phyloP scores from a whole-genome alignment of 2,888 invertebrate species.

The Drosophila colorata region DNA sequence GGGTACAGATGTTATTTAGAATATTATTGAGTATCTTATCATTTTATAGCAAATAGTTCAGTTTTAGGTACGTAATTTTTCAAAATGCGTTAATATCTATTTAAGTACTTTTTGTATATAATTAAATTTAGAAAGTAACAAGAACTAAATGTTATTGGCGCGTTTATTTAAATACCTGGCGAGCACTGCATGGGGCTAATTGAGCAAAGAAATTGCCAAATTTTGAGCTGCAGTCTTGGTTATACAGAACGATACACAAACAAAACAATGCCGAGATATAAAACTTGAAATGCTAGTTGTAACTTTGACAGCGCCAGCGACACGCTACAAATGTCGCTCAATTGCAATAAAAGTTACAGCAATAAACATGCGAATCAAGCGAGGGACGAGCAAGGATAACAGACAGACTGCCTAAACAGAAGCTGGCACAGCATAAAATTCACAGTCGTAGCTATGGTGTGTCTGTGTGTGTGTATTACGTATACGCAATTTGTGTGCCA shows the following conservation, averaged over 20 bases:
- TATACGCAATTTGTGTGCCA: conserved; percentile 24
- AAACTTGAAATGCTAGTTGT: conserved; percentile 26
- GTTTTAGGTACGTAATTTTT: too few relatives aligned
- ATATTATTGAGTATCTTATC: too few relatives aligned
- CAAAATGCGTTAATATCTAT: too few relatives aligned
- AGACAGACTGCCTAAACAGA: conserved; percentile 41
- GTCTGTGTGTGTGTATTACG: conserved; percentile 17
- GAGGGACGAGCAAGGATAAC: conserved; percentile 10
- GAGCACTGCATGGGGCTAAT: not conserved
- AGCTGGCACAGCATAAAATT: conserved; percentile 52
- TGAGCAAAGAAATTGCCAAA: conserved; percentile 4
- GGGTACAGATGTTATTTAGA: too few relatives aligned
- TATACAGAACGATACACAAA: conserved; percentile 1
- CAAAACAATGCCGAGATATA: not conserved
- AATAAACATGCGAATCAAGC: conserved; percentile 31
- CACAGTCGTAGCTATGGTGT: conserved; percentile 10
- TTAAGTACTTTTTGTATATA: too few relatives aligned
- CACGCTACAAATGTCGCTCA: conserved; percentile 52
- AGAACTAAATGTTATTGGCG: not conserved
- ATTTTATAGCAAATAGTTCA: too few relatives aligned
- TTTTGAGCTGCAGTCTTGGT: conserved; percentile 25
- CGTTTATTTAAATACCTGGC: too few relatives aligned
- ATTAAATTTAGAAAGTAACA: not conserved
- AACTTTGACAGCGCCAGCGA: conserved; percentile 24
- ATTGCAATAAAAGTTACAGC: conserved; percentile 45